Evolutionary conservation across 2,797 vertebrate species (phyloP).

Genomic region (Sebastes taczanowskii): DNA sequence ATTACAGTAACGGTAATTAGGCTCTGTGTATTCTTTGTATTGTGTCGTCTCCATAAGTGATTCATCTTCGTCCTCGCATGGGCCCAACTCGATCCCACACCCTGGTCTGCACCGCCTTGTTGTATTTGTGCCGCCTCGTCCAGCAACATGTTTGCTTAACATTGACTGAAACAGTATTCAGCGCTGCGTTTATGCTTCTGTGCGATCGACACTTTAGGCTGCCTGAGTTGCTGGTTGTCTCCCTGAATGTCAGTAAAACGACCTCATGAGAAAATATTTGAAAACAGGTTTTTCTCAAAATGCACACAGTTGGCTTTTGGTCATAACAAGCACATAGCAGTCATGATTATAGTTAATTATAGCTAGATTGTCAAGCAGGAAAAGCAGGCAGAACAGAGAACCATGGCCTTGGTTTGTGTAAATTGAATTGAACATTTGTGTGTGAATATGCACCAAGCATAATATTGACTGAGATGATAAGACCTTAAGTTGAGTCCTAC

Average conservation of each 20-base stretch:
- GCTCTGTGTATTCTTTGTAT: conserved; percentile 77
- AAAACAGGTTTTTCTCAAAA: neutral
- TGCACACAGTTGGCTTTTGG: neutral
- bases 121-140: conserved; percentile 19
- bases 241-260: neutral
- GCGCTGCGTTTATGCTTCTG: conserved; percentile 4
- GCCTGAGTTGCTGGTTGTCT: conserved; percentile 17
- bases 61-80: conserved; percentile 71
- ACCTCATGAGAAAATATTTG: neutral
- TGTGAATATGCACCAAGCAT: neutral
- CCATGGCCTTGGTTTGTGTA: neutral
- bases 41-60: conserved; percentile 62
- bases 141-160: conserved; percentile 37
- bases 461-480: neutral
- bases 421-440: neutral
- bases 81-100: conserved; percentile 20
- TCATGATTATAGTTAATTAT: neutral
- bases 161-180: conserved; percentile 2
- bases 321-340: neutral
- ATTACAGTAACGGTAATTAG: conserved; percentile 98
- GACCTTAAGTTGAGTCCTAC: neutral
- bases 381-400: neutral
- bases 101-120: conserved; percentile 19
- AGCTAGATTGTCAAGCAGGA: neutral
- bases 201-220: neutral